phyloP scores from a whole-genome alignment of 2,113 vertebrate genomes.

The Sceloporus undulatus region DNA sequence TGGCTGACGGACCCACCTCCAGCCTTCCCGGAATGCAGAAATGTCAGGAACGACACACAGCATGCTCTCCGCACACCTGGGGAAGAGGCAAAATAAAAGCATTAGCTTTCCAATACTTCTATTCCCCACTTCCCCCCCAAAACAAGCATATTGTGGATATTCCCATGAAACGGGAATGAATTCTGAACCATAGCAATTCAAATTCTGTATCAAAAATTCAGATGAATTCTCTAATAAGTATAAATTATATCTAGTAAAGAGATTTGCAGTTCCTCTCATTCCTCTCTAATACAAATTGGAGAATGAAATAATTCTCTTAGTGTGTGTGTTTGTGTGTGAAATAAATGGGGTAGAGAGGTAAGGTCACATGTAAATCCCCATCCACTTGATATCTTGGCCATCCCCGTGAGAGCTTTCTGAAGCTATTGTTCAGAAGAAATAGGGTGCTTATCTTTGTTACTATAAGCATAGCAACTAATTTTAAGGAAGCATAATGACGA shows the following conservation, averaged over 20 bases:
- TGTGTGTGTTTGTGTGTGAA: too few relatives aligned
- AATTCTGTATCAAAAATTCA: background rate
- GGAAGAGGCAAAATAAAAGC: constrained; percentile 36
- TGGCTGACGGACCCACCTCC: constrained; percentile 98
- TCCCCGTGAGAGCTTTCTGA: background rate
- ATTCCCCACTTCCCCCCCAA: background rate
- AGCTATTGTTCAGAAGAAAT: background rate
- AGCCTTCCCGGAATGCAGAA: constrained; percentile 98
- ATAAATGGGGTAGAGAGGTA: too few relatives aligned
- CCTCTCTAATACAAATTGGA: background rate
- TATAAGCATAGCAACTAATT: background rate
- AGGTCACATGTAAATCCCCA: too few relatives aligned
- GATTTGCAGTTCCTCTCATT: background rate
- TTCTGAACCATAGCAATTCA: background rate
- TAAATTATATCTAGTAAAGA: background rate
- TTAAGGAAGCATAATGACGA: background rate
- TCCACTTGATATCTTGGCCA: too few relatives aligned
- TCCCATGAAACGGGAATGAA: background rate
- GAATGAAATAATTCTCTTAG: background rate
- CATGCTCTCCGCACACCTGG: constrained; percentile 97
- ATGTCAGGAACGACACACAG: constrained; percentile 98
- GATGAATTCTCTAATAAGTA: background rate
- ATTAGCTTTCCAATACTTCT: background rate
- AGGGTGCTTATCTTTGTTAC: background rate
- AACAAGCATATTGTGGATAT: background rate